Evolutionary conservation across 2,888 invertebrate species (phyloP).

Genomic region (Drosophila mettleri): DNA sequence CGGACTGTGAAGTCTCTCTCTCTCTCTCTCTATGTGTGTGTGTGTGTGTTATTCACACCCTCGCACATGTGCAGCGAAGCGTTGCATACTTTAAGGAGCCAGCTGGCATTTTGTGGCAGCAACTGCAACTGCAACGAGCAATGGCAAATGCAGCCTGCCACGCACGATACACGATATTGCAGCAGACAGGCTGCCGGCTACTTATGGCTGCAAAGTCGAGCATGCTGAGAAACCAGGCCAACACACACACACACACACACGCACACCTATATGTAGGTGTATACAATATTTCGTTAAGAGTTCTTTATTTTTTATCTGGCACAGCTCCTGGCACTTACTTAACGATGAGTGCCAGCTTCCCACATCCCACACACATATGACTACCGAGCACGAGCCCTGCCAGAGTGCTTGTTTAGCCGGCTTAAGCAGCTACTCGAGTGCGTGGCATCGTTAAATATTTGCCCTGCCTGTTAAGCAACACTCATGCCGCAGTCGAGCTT

Average conservation of each 20-base stretch:
- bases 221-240: slow-evolving; percentile 48
- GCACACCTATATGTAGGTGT: slow-evolving; percentile 27
- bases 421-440: slow-evolving; percentile 49
- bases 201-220: slow-evolving; percentile 62
- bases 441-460: slow-evolving; percentile 71
- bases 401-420: slow-evolving; percentile 62
- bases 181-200: slow-evolving; percentile 68
- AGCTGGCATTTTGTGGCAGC: slow-evolving; percentile 36
- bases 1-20: too few species aligned
- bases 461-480: slow-evolving; percentile 38
- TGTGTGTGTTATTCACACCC: slow-evolving; percentile 26
- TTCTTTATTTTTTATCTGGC: slow-evolving; percentile 65
- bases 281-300: slow-evolving; percentile 56
- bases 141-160: slow-evolving; percentile 27
- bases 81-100: slow-evolving; percentile 46
- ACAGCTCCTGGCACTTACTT: slow-evolving; percentile 71
- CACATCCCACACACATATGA: slow-evolving; percentile 11
- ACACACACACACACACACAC: slow-evolving; percentile 21
- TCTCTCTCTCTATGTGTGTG: not conserved
- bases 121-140: slow-evolving; percentile 17
- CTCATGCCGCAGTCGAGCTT: slow-evolving; percentile 1
- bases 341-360: slow-evolving; percentile 58
- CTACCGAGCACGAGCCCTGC: slow-evolving; percentile 33
- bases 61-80: slow-evolving; percentile 52
- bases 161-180: slow-evolving; percentile 51